Percentiles rank a stretch among this genome's conserved stretches.
phyloP scores from a whole-genome alignment of 2,113 vertebrate species.

The Herpailurus yagouaroundi region DNA sequence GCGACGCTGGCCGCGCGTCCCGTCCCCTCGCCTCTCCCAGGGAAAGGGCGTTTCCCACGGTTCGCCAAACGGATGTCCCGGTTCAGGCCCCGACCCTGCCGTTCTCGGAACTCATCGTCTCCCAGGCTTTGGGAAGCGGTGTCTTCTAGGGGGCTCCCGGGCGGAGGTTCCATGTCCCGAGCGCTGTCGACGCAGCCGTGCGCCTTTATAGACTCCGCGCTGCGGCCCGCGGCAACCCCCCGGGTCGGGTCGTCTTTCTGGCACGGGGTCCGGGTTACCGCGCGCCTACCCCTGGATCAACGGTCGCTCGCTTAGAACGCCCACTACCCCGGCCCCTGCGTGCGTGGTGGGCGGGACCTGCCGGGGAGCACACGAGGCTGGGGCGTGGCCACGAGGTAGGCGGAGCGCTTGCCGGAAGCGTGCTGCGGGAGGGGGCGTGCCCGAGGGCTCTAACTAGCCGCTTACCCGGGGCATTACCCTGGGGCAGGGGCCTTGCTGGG shows the following conservation, averaged over 20 bases:
- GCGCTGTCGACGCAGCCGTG: background rate
- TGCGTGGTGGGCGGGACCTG: background rate
- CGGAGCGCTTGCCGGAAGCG: background rate
- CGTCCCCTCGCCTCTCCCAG: background rate
- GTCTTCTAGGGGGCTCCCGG: background rate
- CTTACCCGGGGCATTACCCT: background rate
- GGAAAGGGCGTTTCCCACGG: background rate
- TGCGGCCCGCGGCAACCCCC: no score
- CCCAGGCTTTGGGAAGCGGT: background rate
- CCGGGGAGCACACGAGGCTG: background rate
- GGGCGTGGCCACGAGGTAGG: background rate
- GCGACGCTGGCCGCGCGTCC: background rate
- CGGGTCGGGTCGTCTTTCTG: accelerated
- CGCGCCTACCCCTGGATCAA: background rate
- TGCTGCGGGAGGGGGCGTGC: background rate
- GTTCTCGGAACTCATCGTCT: background rate
- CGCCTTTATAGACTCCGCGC: no score
- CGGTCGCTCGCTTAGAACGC: background rate
- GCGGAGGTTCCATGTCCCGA: background rate
- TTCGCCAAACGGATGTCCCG: background rate
- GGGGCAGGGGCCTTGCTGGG: background rate
- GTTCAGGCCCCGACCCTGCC: background rate
- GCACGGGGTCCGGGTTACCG: background rate
- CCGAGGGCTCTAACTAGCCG: background rate
- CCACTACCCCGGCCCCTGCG: accelerated